Percentiles rank a stretch among this genome's conserved stretches.
phyloP scores from a whole-genome alignment of 2,797 vertebrate genomes.

The Bufotes viridis region DNA sequence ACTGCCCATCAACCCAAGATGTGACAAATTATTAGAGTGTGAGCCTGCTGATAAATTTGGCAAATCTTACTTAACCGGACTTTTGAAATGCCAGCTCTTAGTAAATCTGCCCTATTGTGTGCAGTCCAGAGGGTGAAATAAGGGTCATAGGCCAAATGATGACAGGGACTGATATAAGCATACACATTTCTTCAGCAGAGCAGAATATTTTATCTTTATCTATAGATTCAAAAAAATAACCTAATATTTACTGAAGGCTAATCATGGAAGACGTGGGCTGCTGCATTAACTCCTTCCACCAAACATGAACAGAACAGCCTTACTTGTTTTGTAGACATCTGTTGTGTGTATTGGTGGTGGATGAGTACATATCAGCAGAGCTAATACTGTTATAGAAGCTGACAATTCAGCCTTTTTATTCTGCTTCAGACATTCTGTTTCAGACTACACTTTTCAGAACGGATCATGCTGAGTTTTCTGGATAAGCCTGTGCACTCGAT shows the following conservation, averaged over 20 bases:
- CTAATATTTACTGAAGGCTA: background rate
- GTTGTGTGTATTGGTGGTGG: background rate
- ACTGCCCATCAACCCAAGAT: too few relatives aligned
- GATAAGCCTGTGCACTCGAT: background rate
- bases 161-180: background rate
- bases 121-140: background rate
- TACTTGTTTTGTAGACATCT: background rate
- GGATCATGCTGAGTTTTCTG: background rate
- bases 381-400: background rate
- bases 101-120: too few relatives aligned
- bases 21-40: too few relatives aligned
- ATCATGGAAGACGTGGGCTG: background rate
- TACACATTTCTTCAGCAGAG: background rate
- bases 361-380: background rate
- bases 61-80: too few relatives aligned
- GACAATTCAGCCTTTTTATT: background rate
- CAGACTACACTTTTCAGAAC: background rate
- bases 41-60: too few relatives aligned
- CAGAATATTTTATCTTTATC: background rate
- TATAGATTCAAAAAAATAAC: background rate
- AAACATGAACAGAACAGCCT: background rate
- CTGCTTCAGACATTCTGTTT: background rate
- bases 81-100: too few relatives aligned
- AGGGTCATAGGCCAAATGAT: background rate
- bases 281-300: background rate